Evolutionary conservation across 2,888 invertebrate genomes (phyloP), one percentile per base, ranked within the genome.

Genomic region (Lampropteryx suffumata): DNA sequence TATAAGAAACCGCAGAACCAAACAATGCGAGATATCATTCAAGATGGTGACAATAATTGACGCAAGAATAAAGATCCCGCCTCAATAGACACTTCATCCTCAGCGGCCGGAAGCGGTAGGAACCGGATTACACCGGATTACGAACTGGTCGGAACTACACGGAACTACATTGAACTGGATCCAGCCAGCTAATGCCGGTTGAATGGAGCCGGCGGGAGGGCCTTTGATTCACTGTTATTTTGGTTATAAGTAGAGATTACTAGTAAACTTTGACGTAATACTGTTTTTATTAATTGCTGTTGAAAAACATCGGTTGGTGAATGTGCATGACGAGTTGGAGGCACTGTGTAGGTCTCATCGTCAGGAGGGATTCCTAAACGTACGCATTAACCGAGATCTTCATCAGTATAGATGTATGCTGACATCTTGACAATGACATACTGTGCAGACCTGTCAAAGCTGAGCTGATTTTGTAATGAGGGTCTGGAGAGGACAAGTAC

Each of bases 81-180:
- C 11, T n/a, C 21, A 35, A 35, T 34, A 28, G 28, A 48, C 21
- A 17, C 30, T n/a, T 37, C 37, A 47, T 47, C 42, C 32, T 51
- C 28, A 24, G 30, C 28, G 36, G 27, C 52, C 43, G 52, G 52
- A 52, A 52, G 51, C 28, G 21, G 21, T 21, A 2, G 21, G 21
- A 28, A 33, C 13, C 14, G 34, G 43, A 52, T 44, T 44, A 36
- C 44, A 39, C 29, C 29, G 44, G 47, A 43, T 47, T 47, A 52
- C 3, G 35, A 12, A 12, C 27, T 7, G 8, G 24, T 36, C 24
- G 36, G 17, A 42, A 37, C 36, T 36, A 34, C 45, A 48, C 57
- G 61, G 64, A 69, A 69, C 66, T 62, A 49, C 50, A 47, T 58
- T 57, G 51, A 55, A 60, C 64, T 62, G 68, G 67, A 70, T 73